These are phyloP conservation scores for Lasioglossum zephyrum DNA, from an alignment of 2,888 invertebrate genomes.

Conservation along the genomic window DNA sequence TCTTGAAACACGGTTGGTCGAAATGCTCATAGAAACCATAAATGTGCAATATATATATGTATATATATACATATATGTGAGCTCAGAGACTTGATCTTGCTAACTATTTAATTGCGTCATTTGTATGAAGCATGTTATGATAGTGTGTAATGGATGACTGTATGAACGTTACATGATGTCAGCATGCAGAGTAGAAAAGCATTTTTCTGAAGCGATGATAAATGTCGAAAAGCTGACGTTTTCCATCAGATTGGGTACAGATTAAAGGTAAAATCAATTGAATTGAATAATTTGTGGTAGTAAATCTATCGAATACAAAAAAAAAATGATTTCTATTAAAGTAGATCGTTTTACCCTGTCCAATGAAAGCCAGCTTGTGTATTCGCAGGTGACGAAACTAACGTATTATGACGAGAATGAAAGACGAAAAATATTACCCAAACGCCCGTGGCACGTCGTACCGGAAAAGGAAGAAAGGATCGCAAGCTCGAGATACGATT, in stretches of 20 bases:
- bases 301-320: conserved; percentile 13
- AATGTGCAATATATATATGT: conserved; percentile 11
- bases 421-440: conserved; percentile 82
- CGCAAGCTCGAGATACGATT: conserved; percentile 71
- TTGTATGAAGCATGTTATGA: conserved; percentile 13
- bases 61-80: conserved; percentile 7
- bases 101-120: conserved; percentile 29
- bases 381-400: conserved; percentile 68
- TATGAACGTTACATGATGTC: conserved; percentile 45
- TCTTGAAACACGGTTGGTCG: background rate
- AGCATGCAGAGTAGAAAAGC: conserved; percentile 60
- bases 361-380: conserved; percentile 67
- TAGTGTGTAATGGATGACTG: conserved; percentile 14
- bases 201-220: conserved; percentile 39
- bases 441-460: conserved; percentile 76
- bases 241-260: conserved; percentile 64
- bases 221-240: conserved; percentile 53
- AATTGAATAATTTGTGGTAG: conserved; percentile 35
- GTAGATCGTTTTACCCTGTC: conserved; percentile 64
- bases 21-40: background rate
- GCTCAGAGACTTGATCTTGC: conserved; percentile 54
- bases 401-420: conserved; percentile 77
- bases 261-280: conserved; percentile 37
- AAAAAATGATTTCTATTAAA: conserved; percentile 42
- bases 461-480: conserved; percentile 79